Base-by-base conservation (phyloP, 2,797 vertebrate species). In the Kryptolebias ocellatus region DNA sequence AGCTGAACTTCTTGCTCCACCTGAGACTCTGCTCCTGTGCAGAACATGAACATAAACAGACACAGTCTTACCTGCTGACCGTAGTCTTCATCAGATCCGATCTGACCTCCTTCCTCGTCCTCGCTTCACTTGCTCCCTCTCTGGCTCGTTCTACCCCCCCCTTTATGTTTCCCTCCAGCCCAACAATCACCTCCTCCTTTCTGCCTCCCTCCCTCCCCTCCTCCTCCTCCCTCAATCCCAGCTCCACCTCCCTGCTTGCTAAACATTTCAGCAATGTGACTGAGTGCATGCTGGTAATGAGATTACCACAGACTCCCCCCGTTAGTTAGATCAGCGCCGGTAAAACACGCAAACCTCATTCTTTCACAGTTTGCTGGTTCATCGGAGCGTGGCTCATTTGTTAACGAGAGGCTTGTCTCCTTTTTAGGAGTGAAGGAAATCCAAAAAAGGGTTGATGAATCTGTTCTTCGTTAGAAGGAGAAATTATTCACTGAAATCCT, bases 181-280 rank as follows among this genome's bases (percentile, higher is more conserved):
- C 49, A 82, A 83, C 60, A 83, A 86, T 80, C 83, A 76, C 83
- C 89, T 89, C 86, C 87, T 90, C 77, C 83, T 87, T 84, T 87
- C 66, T 67, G 45, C 80, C 88, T 51, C 29, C 5, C 53, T 3
- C 60, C 65, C 72, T 50, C 60, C n/a, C 56, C 45, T 75, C 76
- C 62, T 2, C n/a, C 60, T 53, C 49, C 53, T 17, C 17, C 45
- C 63, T 15, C 68, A 74, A 54, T 7, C 4, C 31, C 83, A 67
- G 79, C 83, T 81, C 84, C 87, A 76, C 88, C 87, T 81, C 69
- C 69, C 52, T 81, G 8, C 53, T 31, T 63, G 54, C 70, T 53
- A 16, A 84, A 74, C 53, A 31, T n/a, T 70, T 78, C 4, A 51
- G 70, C 39, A 58, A 52, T 42, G 29, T 62, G 65, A 53, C 56